phyloP scores from a whole-genome alignment of 2,113 vertebrate species.

The Arizona elegans region DNA sequence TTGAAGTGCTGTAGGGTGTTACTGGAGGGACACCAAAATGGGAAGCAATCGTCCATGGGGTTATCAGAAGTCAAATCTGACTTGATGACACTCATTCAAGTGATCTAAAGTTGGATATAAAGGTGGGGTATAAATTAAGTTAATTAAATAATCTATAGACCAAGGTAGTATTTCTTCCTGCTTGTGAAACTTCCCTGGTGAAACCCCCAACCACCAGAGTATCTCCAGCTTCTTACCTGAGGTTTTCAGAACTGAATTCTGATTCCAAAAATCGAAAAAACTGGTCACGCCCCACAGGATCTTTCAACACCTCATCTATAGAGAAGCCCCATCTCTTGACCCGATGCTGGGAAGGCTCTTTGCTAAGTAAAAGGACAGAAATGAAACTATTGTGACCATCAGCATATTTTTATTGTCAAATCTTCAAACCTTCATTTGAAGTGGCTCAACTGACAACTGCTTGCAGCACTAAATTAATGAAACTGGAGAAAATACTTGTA shows the following conservation, averaged over 20 bases:
- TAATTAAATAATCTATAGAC: background rate
- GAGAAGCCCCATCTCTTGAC: slow-evolving; percentile 95
- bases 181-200: background rate
- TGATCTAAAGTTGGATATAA: background rate
- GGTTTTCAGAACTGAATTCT: slow-evolving; percentile 97
- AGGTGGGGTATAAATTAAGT: background rate
- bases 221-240: slow-evolving; percentile 75
- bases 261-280: slow-evolving; percentile 96
- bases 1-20: background rate
- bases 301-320: slow-evolving; percentile 89
- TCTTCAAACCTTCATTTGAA: slow-evolving; percentile 36
- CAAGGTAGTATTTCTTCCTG: background rate
- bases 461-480: background rate
- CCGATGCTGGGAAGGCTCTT: slow-evolving; percentile 89
- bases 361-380: slow-evolving; percentile 72
- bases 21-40: background rate
- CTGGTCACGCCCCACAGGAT: slow-evolving; percentile 86
- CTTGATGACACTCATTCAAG: background rate
- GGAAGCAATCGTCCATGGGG: background rate
- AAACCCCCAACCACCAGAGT: background rate
- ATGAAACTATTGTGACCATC: slow-evolving; percentile 39
- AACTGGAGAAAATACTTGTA: background rate
- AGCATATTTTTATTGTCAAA: slow-evolving; percentile 35
- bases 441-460: slow-evolving; percentile 40
- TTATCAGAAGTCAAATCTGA: background rate